These are phyloP conservation scores for Polylopha cassiicola DNA, from an alignment of 2,888 invertebrate genomes.

Conservation along the genomic window DNA sequence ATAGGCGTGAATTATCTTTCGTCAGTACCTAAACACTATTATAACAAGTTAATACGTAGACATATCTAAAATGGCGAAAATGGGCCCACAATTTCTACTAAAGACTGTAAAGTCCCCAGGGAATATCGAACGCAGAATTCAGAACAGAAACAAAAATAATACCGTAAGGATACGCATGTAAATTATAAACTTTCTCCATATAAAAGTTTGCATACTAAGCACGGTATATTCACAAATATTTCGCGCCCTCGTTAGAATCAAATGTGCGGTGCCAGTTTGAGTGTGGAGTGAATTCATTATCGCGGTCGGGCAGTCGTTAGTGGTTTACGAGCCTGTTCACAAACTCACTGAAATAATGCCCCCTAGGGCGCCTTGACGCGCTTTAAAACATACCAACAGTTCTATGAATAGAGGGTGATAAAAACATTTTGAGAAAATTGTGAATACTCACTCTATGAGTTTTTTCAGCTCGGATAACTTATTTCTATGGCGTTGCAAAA, in stretches of 20 bases:
- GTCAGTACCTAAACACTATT: too few species aligned
- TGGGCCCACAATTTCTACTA: too few species aligned
- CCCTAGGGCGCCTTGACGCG: constrained; percentile 47
- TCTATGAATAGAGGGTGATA: constrained; percentile 18
- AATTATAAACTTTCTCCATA: constrained; percentile 5
- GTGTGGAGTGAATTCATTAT: constrained; percentile 67
- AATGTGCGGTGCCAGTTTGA: constrained; percentile 49
- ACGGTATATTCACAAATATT: constrained; percentile 45
- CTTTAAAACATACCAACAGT: constrained; percentile 31
- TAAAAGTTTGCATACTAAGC: constrained; percentile 17
- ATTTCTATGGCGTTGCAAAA: background rate
- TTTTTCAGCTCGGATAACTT: too few species aligned
- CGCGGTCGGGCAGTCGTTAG: constrained; percentile 68
- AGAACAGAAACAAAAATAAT: too few species aligned
- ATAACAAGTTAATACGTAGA: too few species aligned
- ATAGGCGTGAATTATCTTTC: too few species aligned
- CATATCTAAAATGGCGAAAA: too few species aligned
- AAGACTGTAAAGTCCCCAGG: too few species aligned
- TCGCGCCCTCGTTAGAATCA: constrained; percentile 43
- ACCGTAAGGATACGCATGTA: constrained; percentile 2
- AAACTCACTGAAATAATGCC: constrained; percentile 68
- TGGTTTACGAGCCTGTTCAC: constrained; percentile 64
- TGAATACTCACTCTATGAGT: too few species aligned
- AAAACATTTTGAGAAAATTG: constrained; percentile 1
- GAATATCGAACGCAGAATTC: too few species aligned